Evolutionary conservation across 1,140 invertebrate species (phyloP).

Genomic region (Chionoecetes opilio): DNA sequence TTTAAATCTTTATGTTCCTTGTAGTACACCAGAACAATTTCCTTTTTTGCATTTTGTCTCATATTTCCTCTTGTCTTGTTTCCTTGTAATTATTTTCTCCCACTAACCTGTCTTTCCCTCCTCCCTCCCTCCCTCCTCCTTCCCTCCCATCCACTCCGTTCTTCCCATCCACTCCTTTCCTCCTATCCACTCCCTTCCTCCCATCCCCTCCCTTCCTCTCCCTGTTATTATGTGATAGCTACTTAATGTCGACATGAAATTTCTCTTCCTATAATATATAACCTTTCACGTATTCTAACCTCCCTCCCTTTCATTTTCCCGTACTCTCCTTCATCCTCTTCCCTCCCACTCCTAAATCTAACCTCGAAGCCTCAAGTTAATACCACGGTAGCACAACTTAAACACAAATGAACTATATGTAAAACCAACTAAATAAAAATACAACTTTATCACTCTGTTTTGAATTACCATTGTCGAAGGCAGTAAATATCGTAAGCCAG

Average conservation of each 20-base stretch:
- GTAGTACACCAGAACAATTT: too few species aligned
- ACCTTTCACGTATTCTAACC: background rate
- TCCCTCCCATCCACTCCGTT: background rate
- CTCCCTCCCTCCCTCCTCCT: too few species aligned
- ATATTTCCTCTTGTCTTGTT: background rate
- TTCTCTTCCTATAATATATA: background rate
- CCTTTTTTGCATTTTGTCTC: background rate
- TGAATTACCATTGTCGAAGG: background rate
- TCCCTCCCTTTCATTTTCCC: background rate
- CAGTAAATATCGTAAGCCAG: background rate
- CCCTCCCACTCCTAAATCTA: background rate
- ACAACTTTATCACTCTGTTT: background rate
- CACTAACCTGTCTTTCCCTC: background rate
- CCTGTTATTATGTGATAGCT: background rate
- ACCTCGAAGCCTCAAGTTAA: too few species aligned
- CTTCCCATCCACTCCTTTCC: background rate
- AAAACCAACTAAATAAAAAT: background rate
- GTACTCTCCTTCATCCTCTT: background rate
- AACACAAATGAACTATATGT: background rate
- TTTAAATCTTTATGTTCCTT: too few species aligned
- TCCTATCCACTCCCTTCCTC: background rate
- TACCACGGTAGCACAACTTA: too few species aligned
- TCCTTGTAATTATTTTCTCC: background rate
- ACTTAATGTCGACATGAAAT: background rate
- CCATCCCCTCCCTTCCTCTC: background rate